A percentile compares a stretch with the other conserved stretches of the same genome.
Evolutionary conservation across 2,113 vertebrate genomes (phyloP).

Genomic region (Clinocottus analis): DNA sequence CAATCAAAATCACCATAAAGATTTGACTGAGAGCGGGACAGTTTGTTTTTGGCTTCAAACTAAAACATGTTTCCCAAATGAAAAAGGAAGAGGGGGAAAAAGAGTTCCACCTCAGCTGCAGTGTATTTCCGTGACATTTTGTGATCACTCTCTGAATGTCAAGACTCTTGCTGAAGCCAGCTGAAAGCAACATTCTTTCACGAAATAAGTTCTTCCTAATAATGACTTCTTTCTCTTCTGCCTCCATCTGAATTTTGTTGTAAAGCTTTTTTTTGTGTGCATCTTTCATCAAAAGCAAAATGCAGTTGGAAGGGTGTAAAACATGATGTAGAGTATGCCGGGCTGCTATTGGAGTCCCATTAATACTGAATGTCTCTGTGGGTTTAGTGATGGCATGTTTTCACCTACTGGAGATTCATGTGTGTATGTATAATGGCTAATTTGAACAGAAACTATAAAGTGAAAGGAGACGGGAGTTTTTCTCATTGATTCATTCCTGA

Average conservation of each 20-base stretch:
- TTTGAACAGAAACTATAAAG: not conserved
- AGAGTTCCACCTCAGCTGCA: slow-evolving; percentile 34
- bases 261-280: slow-evolving; percentile 23
- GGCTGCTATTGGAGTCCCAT: slow-evolving; percentile 14
- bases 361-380: slow-evolving; percentile 20
- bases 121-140: slow-evolving; percentile 60
- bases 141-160: slow-evolving; percentile 58
- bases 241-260: slow-evolving; percentile 14
- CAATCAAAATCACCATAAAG: slow-evolving; percentile 11
- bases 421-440: slow-evolving; percentile 1
- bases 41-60: slow-evolving; percentile 13
- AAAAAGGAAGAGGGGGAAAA: not conserved
- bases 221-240: slow-evolving; percentile 22
- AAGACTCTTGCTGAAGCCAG: slow-evolving; percentile 48
- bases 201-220: slow-evolving; percentile 31
- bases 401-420: slow-evolving; percentile 16
- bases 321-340: not conserved
- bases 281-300: slow-evolving; percentile 19
- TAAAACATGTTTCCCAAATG: not conserved
- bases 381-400: slow-evolving; percentile 16
- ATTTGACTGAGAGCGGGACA: not conserved
- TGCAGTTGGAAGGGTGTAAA: slow-evolving; percentile 8
- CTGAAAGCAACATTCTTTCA: slow-evolving; percentile 47
- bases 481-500: slow-evolving; percentile 9
- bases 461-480: not conserved